Evolutionary conservation across 1,140 invertebrate species (phyloP).

Genomic region (Habropoda laboriosa): DNA sequence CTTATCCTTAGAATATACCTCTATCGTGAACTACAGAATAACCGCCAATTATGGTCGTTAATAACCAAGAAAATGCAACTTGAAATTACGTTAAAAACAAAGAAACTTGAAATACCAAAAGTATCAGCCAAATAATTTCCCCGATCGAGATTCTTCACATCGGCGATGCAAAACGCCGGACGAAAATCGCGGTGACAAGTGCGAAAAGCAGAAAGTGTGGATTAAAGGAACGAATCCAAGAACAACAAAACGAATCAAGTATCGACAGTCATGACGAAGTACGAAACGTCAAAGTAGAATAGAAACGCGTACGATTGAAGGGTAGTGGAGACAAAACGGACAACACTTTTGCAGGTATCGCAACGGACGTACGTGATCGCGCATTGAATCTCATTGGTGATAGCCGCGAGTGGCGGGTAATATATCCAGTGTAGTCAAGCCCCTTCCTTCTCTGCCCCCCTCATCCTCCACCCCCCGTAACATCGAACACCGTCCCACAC

Average conservation of each 20-base stretch:
- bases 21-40: no score
- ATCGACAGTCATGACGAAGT: neutral
- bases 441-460: conserved; percentile 65
- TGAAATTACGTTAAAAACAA: no score
- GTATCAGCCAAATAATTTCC: no score
- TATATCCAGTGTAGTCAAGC: conserved; percentile 75
- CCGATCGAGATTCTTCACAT: no score
- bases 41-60: no score
- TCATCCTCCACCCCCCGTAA: conserved; percentile 63
- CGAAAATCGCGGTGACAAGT: no score
- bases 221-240: neutral
- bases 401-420: conserved; percentile 77
- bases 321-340: conserved; percentile 50
- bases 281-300: neutral
- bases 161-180: no score
- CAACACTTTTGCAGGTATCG: conserved; percentile 71
- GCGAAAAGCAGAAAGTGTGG: neutral
- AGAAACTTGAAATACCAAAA: no score
- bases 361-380: conserved; percentile 71
- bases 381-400: conserved; percentile 79
- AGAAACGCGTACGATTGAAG: neutral
- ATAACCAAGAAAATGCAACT: no score
- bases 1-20: no score
- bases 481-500: conserved; percentile 58
- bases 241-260: neutral